phyloP scores from a whole-genome alignment of 2,113 vertebrate species.

The Pithys albifrons region DNA sequence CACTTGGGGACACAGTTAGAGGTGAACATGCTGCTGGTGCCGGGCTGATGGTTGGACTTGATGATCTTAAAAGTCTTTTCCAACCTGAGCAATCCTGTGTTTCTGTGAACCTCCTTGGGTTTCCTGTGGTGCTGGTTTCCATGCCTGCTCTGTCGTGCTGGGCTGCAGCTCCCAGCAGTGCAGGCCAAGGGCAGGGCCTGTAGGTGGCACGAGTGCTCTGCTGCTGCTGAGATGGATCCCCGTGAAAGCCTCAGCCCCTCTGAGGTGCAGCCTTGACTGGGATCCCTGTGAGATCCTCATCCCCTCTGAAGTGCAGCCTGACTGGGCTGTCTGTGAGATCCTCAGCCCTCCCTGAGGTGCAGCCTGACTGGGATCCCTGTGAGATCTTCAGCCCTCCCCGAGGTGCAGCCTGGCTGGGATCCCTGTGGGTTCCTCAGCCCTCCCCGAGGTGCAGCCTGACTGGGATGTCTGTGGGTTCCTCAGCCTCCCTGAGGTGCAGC shows the following conservation, averaged over 20 bases:
- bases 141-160: neutral
- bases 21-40: neutral
- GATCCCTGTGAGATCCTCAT: too few relatives aligned
- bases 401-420: accelerated
- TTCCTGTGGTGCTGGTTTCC: neutral
- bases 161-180: neutral
- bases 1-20: neutral
- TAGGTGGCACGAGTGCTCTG: neutral
- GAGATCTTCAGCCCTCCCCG: too few relatives aligned
- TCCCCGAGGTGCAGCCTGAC: neutral
- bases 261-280: too few relatives aligned
- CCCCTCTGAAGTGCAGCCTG: too few relatives aligned
- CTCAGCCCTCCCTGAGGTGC: too few relatives aligned
- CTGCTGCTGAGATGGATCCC: accelerated
- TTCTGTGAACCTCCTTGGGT: neutral
- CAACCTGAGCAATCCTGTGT: neutral
- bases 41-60: accelerated
- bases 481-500: too few relatives aligned
- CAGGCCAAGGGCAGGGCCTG: neutral
- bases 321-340: too few relatives aligned
- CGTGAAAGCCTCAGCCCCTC: neutral
- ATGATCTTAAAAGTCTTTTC: neutral
- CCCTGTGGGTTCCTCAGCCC: accelerated
- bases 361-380: too few relatives aligned
- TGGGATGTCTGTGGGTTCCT: too few relatives aligned